A percentile compares a stretch with the other conserved stretches of the same genome.
Conservation (phyloP, 2,888 invertebrate genomes). For the Caprella mutica region DNA sequence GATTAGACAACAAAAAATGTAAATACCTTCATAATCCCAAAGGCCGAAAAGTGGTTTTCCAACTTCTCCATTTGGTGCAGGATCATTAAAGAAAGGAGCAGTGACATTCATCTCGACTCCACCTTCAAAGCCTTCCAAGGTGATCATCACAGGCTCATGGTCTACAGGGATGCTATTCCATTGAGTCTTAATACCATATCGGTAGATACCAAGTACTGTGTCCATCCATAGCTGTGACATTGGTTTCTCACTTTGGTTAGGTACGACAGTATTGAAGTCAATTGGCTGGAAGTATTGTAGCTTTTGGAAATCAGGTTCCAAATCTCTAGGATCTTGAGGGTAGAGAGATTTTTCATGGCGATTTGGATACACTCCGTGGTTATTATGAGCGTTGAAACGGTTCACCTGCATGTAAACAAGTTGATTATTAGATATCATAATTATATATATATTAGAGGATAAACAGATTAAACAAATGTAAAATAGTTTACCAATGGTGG, state of each 20-base stretch:
- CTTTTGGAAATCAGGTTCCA: conserved; percentile 20
- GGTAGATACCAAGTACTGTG: conserved; percentile 15
- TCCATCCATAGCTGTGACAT: conserved; percentile 23
- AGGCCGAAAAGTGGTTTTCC: conserved; percentile 40
- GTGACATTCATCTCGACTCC: conserved; percentile 34
- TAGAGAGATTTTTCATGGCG: conserved; percentile 44
- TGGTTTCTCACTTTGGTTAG: background rate
- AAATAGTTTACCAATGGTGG: conserved; percentile 38
- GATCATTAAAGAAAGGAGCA: conserved; percentile 42
- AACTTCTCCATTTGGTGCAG: conserved; percentile 37
- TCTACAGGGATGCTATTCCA: conserved; percentile 14
- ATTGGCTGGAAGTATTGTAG: conserved; percentile 22
- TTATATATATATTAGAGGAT: background rate
- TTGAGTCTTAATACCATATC: conserved; percentile 11
- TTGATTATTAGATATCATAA: background rate
- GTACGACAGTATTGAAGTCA: conserved; percentile 16
- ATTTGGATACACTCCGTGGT: conserved; percentile 42
- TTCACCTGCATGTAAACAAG: conserved; percentile 36
- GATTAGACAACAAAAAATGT: background rate
- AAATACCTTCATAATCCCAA: conserved; percentile 43
- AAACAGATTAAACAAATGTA: background rate
- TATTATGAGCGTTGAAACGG: conserved; percentile 47
- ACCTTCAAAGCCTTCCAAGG: background rate
- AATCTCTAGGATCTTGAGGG: conserved; percentile 37
- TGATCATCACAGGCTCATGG: conserved; percentile 12